Base-by-base conservation (phyloP, 2,113 vertebrate genomes). In the Solenodon paradoxus region DNA sequence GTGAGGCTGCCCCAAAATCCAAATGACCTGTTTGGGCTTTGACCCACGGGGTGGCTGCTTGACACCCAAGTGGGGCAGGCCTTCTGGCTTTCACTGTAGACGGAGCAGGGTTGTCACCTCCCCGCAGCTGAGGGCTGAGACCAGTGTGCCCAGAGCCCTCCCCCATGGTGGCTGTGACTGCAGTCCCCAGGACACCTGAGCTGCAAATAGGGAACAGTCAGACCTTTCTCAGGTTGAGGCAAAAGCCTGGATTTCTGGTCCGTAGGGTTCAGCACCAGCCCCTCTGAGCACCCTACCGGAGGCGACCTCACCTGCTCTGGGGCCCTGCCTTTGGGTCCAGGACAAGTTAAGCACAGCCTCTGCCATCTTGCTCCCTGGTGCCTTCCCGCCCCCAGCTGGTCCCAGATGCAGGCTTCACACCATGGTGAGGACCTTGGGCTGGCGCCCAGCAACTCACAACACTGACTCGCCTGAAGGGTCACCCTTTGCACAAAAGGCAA, bases 381-480 rank as follows among this genome's bases (percentile, higher is more conserved):
- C 17, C 45, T 53, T 32, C 64, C 38, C 64, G 7, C 6, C 24
- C 63, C 20, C 64, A 22, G 28, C 78, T 35, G 87, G 26, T 55
- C 61, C 15, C 22, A 3, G 22, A 12, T 45, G 38, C 26, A 19
- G 68, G 35, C 1, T 0, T 35, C 19, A 0, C n/a, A 0, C 1
- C 0, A 0, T 2, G 2, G 38, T 9, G 22, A 28, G 30, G 19
- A 9, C 4, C 7, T 1, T 5, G 0, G 68, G 53, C 53, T 1
- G 35, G 0, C 22, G 47, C 79, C 9, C 17, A 16, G 17, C n/a
- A n/a, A n/a, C n/a, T n/a, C n/a, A n/a, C n/a, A n/a, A 42, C 35
- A 0, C 47, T 0, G 15, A 0, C 78, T 47, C 9, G 40, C 83
- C 4, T 10, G 9, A 35, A 35, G n/a, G 20, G n/a, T 22, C 42